A percentile compares a stretch with the other conserved stretches of the same genome.
Evolutionary conservation across 2,797 vertebrate species (phyloP).

Genomic region (Gymnopithys bicolor): DNA sequence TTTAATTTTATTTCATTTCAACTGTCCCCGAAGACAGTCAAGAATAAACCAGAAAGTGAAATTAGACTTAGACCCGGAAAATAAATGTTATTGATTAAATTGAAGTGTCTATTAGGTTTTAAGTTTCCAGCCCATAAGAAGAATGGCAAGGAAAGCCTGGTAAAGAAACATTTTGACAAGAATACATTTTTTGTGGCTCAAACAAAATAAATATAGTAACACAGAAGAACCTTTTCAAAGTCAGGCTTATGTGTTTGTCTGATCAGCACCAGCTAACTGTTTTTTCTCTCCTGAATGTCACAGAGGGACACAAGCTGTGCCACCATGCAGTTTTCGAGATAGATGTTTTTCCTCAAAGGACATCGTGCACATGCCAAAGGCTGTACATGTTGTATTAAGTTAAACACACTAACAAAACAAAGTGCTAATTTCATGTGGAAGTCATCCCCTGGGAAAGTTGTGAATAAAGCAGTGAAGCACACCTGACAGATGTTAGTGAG

Average conservation of each 20-base stretch:
- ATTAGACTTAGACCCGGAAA: not conserved
- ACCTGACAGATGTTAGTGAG: constrained; percentile 20
- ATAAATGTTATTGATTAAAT: not conserved
- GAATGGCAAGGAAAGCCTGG: constrained; percentile 20
- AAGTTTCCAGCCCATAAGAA: constrained; percentile 10
- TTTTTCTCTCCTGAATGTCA: constrained; percentile 50
- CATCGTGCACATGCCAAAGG: not conserved
- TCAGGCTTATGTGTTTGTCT: constrained; percentile 38
- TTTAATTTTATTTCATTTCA: constrained; percentile 4
- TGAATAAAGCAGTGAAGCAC: not conserved
- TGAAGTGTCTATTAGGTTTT: constrained; percentile 40
- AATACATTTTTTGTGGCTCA: constrained; percentile 1
- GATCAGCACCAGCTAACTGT: constrained; percentile 15
- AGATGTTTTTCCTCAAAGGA: constrained; percentile 26
- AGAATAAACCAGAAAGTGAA: not conserved
- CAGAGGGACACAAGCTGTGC: not conserved
- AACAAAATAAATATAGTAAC: constrained; percentile 48
- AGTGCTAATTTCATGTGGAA: not conserved
- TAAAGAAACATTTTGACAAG: constrained; percentile 57
- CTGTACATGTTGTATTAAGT: not conserved
- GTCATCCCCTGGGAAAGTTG: not conserved
- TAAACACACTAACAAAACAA: not conserved
- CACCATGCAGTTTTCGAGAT: not conserved
- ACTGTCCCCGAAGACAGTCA: not conserved
- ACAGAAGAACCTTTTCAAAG: constrained; percentile 40